Evolutionary conservation across 2,888 invertebrate species (phyloP), one percentile per base, ranked within the genome.

Genomic region (Cetonia aurata): DNA sequence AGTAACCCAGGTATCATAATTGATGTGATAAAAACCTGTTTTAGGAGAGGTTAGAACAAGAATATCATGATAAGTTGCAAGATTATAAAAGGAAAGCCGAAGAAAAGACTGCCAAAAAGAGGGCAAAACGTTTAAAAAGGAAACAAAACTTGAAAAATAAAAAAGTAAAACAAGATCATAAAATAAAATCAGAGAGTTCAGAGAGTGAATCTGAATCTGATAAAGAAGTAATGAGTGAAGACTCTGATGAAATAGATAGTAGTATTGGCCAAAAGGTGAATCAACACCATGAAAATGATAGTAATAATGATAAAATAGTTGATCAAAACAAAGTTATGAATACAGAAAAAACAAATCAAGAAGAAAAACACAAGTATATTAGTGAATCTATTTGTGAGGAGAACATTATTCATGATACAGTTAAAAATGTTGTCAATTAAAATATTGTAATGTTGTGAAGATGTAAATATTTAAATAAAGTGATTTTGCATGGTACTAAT

Each of bases 41-140:
- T 13, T 80, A 95, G 91, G 96, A 98, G 83, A 89, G 91, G 73
- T 83, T 93, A 65, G 95, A 98, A 83, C 91, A 92, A 6, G 94
- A 93, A 68, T 98, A 94, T 84, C 92, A 92, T 75, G 82, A 86
- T 50, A 95, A 93, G 85, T 84, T 98, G 44, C 93, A 93, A 82
- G 90, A 92, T 77, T 95, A 96, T 82, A 87, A 85, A 76, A 87
- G 81, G 79, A 84, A 84, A 77, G 92, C 94, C 9, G 96, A 95
- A 75, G 91, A 92, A 79, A 90, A 88, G 81, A 97, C 97, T 3
- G 95, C 95, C 0, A 98, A 97, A 81, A 98, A 96, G 82, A 87
- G 98, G 77, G 93, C 93, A 0, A 99, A 98, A 82, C 89, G 98
- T 62, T 81, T 92, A 69, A 95, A 93, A 81, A 93, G 89, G 80